Base-by-base conservation (phyloP, 2,888 invertebrate species). In the Andrena fulva region DNA sequence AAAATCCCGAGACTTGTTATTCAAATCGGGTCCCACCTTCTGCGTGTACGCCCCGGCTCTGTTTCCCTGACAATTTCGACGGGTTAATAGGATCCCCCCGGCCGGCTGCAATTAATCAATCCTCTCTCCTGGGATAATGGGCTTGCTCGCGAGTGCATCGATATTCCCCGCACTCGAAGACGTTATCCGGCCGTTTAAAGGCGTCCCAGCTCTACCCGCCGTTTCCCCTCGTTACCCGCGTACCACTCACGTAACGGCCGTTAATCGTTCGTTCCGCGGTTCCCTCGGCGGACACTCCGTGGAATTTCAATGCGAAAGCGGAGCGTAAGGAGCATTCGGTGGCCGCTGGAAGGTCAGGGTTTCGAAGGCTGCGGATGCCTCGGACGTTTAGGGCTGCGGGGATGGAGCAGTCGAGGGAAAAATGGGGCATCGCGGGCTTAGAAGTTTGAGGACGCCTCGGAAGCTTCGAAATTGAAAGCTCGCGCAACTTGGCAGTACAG, bases 31-130 rank as follows among this genome's bases (percentile, higher is more conserved):
- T 50, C 12, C 71, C 64, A 70, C 60, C 77, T 77, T 42, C 64
- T 69, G 56, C 63, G 70, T 63, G 52, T 64, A 72, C 12, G 60
- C 33, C 29, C 42, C 50, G 33, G 8, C 60, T 56, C 29, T 50
- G 59, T 75, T 63, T 69, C 29, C 20, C 56, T 4, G 60, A 52
- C 27, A 48, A 63, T 77, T 64, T 77, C 31, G 50, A 72, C 72
- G 54, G 27, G 72, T 64, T 76, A 82, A 80, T 71, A 76, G 82
- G 68, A 76, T 82, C 67, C 20, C 67, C 68, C 35, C 50, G 12
- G 35, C 48, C 56, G 66, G 10, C 31, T 56, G 62, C 66, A 81
- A 83, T 82, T 76, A 80, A 82, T 82, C 80, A 76, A 33, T 64
- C 62, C 59, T 62, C 50, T 60, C 52, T n/a, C 54, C 42, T 4